Percentiles rank a stretch among this genome's conserved stretches.
Evolutionary conservation across 2,888 invertebrate genomes (phyloP).

Genomic region (Philonicus albiceps): DNA sequence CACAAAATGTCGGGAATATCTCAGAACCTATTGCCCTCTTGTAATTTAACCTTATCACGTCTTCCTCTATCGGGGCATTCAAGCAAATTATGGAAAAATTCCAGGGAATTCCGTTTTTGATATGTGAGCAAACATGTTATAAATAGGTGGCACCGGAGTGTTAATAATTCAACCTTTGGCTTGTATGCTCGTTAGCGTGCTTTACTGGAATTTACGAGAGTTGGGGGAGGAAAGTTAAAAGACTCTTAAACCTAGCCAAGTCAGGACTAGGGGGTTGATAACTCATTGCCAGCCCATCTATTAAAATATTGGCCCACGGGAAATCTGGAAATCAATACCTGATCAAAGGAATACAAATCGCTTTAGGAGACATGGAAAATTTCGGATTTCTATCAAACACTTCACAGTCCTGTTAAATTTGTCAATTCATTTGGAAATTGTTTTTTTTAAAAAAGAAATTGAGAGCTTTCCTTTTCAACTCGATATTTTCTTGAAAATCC

Average conservation of each 20-base stretch:
- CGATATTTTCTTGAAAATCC: neutral
- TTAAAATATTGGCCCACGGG: neutral
- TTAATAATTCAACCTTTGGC: conserved; percentile 27
- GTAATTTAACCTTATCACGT: neutral
- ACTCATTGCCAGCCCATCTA: neutral
- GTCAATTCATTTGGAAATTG: neutral
- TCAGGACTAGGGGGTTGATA: neutral
- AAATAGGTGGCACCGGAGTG: conserved; percentile 15
- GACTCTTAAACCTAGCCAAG: neutral
- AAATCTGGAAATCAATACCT: neutral
- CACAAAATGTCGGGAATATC: neutral
- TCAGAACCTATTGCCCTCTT: neutral
- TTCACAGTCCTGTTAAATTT: neutral
- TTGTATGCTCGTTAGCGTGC: conserved; percentile 4
- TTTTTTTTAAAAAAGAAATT: neutral
- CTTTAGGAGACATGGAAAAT: neutral
- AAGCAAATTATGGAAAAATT: conserved; percentile 7
- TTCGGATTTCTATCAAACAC: neutral
- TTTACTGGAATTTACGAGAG: neutral
- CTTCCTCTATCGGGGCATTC: conserved; percentile 1
- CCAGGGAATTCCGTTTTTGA: conserved; percentile 13
- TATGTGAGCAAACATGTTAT: conserved; percentile 27
- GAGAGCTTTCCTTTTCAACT: neutral
- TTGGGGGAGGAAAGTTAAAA: neutral
- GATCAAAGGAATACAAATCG: neutral